Conservation (phyloP, 2,888 invertebrate species). For the Acronicta psi region DNA sequence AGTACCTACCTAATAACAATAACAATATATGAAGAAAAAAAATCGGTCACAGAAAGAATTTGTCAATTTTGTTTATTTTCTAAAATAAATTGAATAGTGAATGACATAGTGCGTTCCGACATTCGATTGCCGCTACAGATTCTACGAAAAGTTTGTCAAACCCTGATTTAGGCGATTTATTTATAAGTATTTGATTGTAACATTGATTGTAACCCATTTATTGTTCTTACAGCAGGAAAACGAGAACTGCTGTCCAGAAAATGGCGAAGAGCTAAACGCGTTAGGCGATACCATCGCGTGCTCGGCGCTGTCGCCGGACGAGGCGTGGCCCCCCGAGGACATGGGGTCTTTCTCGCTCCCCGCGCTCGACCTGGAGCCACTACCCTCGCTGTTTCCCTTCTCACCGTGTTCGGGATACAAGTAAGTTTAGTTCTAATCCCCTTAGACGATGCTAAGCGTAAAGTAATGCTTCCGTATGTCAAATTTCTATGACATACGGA, state of each 20-base stretch:
- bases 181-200: not conserved
- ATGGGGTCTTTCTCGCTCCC: conserved; percentile 96
- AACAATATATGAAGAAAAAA: too few species aligned
- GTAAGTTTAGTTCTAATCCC: conserved; percentile 83
- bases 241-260: conserved; percentile 84
- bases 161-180: too few species aligned
- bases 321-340: conserved; percentile 91
- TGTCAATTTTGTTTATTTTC: too few species aligned
- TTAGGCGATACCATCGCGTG: conserved; percentile 78
- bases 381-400: conserved; percentile 96
- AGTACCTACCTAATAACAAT: too few species aligned
- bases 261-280: conserved; percentile 80
- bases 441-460: too few species aligned
- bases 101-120: too few species aligned
- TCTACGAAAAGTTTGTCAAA: too few species aligned
- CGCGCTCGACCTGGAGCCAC: conserved; percentile 94
- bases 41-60: too few species aligned
- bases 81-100: too few species aligned
- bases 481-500: too few species aligned
- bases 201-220: not conserved
- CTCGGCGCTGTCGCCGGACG: conserved; percentile 77
- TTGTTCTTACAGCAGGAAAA: conserved; percentile 73
- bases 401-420: conserved; percentile 95
- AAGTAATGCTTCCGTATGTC: too few species aligned
- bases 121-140: too few species aligned